Percentiles rank a stretch among this genome's conserved stretches.
phyloP scores from a whole-genome alignment of 2,888 invertebrate genomes.

The Leucozona laternaria region DNA sequence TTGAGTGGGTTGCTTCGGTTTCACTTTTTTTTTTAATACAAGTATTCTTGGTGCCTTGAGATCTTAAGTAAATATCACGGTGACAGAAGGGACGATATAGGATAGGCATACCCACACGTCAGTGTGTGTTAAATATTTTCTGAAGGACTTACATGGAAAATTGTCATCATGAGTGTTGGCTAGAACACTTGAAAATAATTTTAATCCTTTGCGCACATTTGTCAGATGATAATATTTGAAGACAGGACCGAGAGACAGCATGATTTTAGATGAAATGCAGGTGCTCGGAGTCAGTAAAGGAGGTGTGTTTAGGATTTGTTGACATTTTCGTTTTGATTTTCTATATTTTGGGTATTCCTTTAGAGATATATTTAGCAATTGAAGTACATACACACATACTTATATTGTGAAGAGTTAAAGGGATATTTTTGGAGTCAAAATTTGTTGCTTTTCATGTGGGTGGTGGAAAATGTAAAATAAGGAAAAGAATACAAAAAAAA shows the following conservation, averaged over 20 bases:
- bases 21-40: slow-evolving; percentile 29
- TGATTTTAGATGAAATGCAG: neutral
- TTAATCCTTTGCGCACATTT: slow-evolving; percentile 69
- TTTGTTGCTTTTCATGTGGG: no score
- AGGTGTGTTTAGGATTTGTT: neutral
- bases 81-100: slow-evolving; percentile 35
- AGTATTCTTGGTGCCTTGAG: slow-evolving; percentile 14
- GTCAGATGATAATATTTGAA: slow-evolving; percentile 18
- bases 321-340: neutral
- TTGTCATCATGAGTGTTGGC: slow-evolving; percentile 72
- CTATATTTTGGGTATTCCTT: slow-evolving; percentile 1
- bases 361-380: neutral
- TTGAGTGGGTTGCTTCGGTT: slow-evolving; percentile 48
- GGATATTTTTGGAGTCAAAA: no score
- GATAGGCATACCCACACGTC: neutral
- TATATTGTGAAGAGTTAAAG: no score
- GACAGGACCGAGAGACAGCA: neutral
- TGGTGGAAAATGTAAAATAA: no score
- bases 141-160: slow-evolving; percentile 71
- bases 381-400: no score
- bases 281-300: neutral
- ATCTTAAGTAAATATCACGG: slow-evolving; percentile 47
- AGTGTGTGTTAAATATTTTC: slow-evolving; percentile 1
- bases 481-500: no score
- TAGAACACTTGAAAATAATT: slow-evolving; percentile 61